Evolutionary conservation across 2,113 vertebrate genomes (phyloP).

Genomic region (Acrocephalus arundinaceus): DNA sequence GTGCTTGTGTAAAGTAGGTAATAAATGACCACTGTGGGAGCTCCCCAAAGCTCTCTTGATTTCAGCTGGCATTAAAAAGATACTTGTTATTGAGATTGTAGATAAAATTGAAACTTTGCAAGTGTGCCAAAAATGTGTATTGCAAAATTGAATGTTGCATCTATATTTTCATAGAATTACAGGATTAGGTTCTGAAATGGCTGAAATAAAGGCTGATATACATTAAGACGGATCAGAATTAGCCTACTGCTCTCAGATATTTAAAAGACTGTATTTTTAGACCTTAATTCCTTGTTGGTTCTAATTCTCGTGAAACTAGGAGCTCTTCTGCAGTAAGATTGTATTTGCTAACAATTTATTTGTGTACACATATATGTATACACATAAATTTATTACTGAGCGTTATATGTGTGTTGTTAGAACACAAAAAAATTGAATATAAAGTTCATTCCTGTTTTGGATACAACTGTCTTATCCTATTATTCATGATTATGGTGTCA

Average conservation of each 20-base stretch:
- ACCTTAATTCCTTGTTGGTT: not conserved
- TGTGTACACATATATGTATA: fast-evolving
- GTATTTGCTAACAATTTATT: not conserved
- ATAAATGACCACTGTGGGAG: not conserved
- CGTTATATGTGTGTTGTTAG: not conserved
- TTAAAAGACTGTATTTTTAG: not conserved
- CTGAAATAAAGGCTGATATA: not conserved
- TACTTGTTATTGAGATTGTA: not conserved
- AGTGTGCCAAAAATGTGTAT: not conserved
- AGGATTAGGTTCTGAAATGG: not conserved
- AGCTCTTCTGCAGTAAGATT: not conserved
- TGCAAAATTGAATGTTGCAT: not conserved
- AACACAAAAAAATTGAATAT: not conserved
- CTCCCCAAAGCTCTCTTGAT: not conserved
- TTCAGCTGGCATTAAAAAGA: not conserved
- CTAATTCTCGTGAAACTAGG: not conserved
- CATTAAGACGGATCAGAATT: not conserved
- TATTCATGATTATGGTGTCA: fast-evolving
- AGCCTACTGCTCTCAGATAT: not conserved
- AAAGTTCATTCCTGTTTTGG: not conserved
- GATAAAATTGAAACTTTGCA: not conserved
- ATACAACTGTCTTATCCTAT: not conserved
- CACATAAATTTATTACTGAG: not conserved
- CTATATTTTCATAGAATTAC: not conserved
- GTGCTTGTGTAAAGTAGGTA: not conserved